Base-by-base conservation (phyloP, 2,113 vertebrate genomes). In the Cygnus buccinator region DNA sequence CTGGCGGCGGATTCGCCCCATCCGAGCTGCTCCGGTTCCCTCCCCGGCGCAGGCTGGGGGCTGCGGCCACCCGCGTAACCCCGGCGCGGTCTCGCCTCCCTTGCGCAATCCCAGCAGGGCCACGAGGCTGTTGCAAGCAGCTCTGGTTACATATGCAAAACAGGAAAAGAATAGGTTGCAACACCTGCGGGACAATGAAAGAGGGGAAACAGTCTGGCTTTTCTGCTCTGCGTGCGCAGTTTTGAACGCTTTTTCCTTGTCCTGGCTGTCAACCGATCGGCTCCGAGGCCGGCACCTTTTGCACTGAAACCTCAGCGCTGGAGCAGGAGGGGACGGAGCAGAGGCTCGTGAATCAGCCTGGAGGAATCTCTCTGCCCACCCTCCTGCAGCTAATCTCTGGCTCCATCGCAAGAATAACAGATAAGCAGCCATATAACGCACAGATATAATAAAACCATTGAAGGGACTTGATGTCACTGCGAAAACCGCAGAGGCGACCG, bases 331-430 rank as follows among this genome's bases (percentile, higher is more conserved):
- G 90, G 73, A 70, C 63, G 68, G 90, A 79, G 92, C 96, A 94
- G 89, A 0, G 3, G 10, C 10, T 62, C 28, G 2, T 95, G 93
- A 97, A 94, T 94, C 94, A 92, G 84, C 66, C 80, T 59, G 58
- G 91, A 96, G 67, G 77, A 97, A 97, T 92, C 94, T 86, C 71
- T 78, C 85, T 78, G 81, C 77, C 72, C 65, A 62, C 78, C 85
- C 82, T 86, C 91, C 94, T 71, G 75, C 39, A 86, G 71, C 86
- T 96, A 94, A 96, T 95, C 97, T 90, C 92, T 96, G 96, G 82
- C 95, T 97, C 25, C 82, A 95, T 92, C 89, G 33, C 95, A 96
- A 97, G 91, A 95, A 92, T 84, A 97, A 95, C 81, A 96, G 94
- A 95, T 84, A 84, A 93, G 96, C 66, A 78, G 79, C 66, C 37